Evolutionary conservation across 2,888 invertebrate species (phyloP), one percentile per base, ranked within the genome.

Genomic region (Diabrotica balteata): DNA sequence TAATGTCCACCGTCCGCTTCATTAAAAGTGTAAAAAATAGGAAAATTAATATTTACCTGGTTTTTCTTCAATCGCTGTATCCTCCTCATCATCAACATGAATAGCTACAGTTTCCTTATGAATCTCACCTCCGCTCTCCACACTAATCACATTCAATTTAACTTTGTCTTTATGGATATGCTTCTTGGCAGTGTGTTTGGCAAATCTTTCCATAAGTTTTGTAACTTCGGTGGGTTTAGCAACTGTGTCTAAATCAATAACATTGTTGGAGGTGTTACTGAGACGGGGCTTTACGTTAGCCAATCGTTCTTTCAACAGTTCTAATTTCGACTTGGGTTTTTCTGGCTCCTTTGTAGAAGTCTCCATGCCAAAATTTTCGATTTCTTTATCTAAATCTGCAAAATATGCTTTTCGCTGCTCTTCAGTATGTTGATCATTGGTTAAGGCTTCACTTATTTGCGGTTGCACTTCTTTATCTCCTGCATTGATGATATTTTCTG

Each of bases 141-240:
- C 81, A 80, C 82, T 78, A 73, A 82, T 71, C 57, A 85, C 76
- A 71, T 84, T 88, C 76, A 88, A 82, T 79, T 89, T 85, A 72
- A 88, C 84, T 78, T 87, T 85, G 77, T 88, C 82, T 78, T 87
- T 85, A 77, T 87, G 82, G 81, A 88, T 84, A 71, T 89, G 85
- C 63, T 85, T 85, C 1, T 84, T 82, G 52, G 86, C 86, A 0
- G 90, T 85, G 76, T 94, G 93, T 78, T 89, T 89, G 49, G 90
- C 84, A 80, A 93, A 92, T 71, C 93, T 86, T 74, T 93, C 87
- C 80, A 93, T 89, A 46, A 95, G 85, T 65, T 88, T 84, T 70
- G 89, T 87, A 7, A 94, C 85, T 8, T 91, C 92, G 54, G 87
- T 86, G 7, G 88, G 74, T 70, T 80, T 78, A 9, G 75, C 80